These are phyloP conservation scores for Isichthys henryi DNA, from an alignment of 2,113 vertebrate genomes.

Conservation along the genomic window DNA sequence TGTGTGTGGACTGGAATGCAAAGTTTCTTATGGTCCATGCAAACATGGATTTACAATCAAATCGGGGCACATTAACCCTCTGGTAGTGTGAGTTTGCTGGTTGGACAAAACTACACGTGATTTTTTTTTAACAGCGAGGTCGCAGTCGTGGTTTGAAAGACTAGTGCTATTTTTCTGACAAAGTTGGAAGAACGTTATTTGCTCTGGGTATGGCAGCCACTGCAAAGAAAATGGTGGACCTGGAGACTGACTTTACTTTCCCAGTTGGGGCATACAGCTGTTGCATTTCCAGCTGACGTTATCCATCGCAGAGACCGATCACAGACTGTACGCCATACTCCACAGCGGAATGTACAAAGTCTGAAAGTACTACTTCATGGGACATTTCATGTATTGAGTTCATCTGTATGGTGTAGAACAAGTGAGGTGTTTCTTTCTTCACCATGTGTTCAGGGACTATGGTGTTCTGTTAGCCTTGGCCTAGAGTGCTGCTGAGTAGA, in stretches of 20 bases:
- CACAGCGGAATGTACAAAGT: not conserved
- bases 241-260: not conserved
- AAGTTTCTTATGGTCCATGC: not conserved
- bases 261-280: not conserved
- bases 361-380: not conserved
- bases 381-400: not conserved
- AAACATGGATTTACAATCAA: not conserved
- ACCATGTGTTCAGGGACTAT: not conserved
- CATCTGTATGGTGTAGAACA: not conserved
- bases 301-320: not conserved
- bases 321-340: not conserved
- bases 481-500: not conserved
- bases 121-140: not conserved
- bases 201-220: not conserved
- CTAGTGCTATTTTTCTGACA: not conserved
- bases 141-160: not conserved
- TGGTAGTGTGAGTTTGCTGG: not conserved
- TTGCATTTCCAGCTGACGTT: not conserved
- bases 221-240: not conserved
- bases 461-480: not conserved
- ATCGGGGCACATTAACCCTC: not conserved
- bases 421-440: not conserved
- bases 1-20: not conserved
- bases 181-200: not conserved
- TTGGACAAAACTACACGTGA: not conserved